Percentiles rank a stretch among this genome's conserved stretches.
Conservation (phyloP, 2,113 vertebrate species). For the Percina caprodes region DNA sequence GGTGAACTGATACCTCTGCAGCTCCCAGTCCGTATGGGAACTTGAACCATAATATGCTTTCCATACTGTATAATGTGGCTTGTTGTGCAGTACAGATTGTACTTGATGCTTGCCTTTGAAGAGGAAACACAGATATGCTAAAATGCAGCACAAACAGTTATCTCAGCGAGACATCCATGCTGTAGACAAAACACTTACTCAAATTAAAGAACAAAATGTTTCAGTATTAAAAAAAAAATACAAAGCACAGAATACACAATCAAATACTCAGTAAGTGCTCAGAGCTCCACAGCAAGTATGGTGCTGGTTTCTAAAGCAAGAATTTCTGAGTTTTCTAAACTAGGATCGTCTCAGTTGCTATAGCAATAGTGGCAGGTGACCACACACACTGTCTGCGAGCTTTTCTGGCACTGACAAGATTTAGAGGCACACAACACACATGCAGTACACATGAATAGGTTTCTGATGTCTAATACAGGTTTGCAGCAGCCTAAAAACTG, state of each 20-base stretch:
- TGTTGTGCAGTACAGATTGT: background rate
- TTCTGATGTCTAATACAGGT: background rate
- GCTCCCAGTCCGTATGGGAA: too few relatives aligned
- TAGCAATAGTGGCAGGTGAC: slow-evolving; percentile 74
- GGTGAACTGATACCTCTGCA: too few relatives aligned
- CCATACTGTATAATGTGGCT: background rate
- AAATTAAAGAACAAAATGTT: slow-evolving; percentile 42
- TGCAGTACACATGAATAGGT: slow-evolving; percentile 12
- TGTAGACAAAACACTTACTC: slow-evolving; percentile 42
- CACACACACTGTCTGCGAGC: slow-evolving; percentile 70
- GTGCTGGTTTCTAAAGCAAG: slow-evolving; percentile 58
- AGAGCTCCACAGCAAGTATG: slow-evolving; percentile 25
- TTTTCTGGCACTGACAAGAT: slow-evolving; percentile 57
- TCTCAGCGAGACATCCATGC: slow-evolving; percentile 29
- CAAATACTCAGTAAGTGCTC: slow-evolving; percentile 19
- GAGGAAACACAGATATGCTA: slow-evolving; percentile 2
- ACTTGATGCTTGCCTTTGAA: background rate
- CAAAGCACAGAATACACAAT: slow-evolving; percentile 24
- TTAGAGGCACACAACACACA: slow-evolving; percentile 38
- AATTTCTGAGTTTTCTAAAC: slow-evolving; percentile 62
- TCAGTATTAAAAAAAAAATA: slow-evolving; percentile 21
- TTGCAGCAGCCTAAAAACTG: slow-evolving; percentile 28
- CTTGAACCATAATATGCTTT: too few relatives aligned
- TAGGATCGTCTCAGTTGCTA: slow-evolving; percentile 73
- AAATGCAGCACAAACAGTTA: slow-evolving; percentile 32